Conservation (phyloP, 2,113 vertebrate genomes). For the Callipepla squamata region DNA sequence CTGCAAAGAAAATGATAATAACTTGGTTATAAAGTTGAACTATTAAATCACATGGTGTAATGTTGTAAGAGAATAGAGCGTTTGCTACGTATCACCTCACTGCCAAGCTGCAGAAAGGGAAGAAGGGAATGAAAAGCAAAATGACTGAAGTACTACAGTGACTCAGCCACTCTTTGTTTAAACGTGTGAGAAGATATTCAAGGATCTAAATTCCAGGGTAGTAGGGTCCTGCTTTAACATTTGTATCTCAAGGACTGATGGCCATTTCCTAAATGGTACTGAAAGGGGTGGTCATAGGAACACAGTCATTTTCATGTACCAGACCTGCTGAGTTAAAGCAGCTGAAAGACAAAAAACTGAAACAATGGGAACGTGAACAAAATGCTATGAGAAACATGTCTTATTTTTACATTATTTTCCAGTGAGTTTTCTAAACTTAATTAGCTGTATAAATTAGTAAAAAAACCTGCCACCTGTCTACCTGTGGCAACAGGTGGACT, state of each 20-base stretch:
- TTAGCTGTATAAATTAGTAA: accelerated
- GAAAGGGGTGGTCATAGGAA: neutral
- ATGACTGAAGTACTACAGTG: neutral
- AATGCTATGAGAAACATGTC: neutral
- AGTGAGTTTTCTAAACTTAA: neutral
- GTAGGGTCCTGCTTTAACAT: neutral
- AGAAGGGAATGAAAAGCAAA: too few relatives aligned
- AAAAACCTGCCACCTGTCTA: neutral
- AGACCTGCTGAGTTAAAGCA: neutral
- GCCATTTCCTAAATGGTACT: neutral
- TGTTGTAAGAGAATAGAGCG: accelerated
- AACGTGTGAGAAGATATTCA: neutral
- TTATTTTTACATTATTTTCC: neutral
- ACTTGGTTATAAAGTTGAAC: neutral
- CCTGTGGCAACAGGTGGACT: neutral
- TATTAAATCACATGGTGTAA: accelerated
- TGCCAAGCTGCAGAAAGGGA: too few relatives aligned
- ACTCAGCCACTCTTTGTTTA: neutral
- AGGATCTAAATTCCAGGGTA: neutral
- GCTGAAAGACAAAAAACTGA: neutral
- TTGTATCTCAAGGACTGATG: accelerated
- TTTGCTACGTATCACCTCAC: neutral
- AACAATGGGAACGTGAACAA: neutral
- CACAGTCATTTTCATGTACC: neutral
- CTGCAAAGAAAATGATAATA: slow-evolving; percentile 67